Evolutionary conservation across 2,888 invertebrate species (phyloP), one percentile per base, ranked within the genome.

Genomic region (Parthenolecanium corni): DNA sequence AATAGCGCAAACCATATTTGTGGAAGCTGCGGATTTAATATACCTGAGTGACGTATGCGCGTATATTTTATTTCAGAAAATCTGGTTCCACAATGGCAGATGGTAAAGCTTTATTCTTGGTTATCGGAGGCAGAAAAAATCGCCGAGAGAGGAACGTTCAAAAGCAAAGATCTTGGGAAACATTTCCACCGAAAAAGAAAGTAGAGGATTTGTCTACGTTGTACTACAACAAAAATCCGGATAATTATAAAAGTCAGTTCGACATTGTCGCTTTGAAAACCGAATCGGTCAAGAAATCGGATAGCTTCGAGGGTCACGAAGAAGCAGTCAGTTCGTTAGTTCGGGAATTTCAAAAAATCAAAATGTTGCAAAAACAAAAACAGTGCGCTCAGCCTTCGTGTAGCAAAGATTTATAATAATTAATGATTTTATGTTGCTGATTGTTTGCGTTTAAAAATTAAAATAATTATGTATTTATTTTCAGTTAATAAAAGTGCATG

Each of bases 221-320:
- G 11, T 66, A 65, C 44, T 70, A 70, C 63, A 70, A 70, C 64
- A 70, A 70, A 66, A 68, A 69, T 51, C 70, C 72, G 2, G 70
- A 71, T 53, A 69, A 70, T 16, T 70, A 71, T 64, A 68, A 70
- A 58, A 70, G 71, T 56, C 70, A 70, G 24, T 72, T 71, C 65
- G 69, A 71, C 64, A 64, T 69, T 62, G 67, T 68, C 23, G 57
- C 51, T 53, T 64, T 63, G 42, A 51, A 64, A 57, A 31, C 51
- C 57, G 66, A 57, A 62, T 69, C 69, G 57, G 76, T 81, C 56
- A 76, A 80, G 65, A 82, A 82, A 69, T 80, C 82, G 1, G 82
- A 82, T 69, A 82, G 82, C 69, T 83, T 83, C 69, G 83, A 83
- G 70, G 82, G 82, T 1, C 82, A 83, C 71, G 83, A 83, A 72